A percentile compares a stretch with the other conserved stretches of the same genome.
Evolutionary conservation across 2,797 vertebrate species (phyloP).

Genomic region (Squalus acanthias): DNA sequence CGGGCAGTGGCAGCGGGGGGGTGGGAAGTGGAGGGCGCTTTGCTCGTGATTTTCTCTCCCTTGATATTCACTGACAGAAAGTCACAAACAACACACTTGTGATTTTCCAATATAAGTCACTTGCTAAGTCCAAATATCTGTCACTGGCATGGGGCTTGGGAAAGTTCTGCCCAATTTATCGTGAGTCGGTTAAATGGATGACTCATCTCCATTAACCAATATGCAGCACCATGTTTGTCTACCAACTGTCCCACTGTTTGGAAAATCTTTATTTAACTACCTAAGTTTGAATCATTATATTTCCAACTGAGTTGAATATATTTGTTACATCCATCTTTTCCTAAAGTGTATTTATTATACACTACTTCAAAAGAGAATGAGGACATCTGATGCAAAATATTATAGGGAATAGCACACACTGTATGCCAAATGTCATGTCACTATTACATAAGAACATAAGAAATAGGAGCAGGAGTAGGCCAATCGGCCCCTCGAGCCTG

Average conservation of each 20-base stretch:
- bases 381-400: too few species aligned
- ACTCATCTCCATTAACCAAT: background rate
- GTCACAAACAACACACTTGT: background rate
- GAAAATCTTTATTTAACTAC: background rate
- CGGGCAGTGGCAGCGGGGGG: too few species aligned
- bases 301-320: background rate
- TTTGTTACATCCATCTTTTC: background rate
- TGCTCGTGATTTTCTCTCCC: background rate
- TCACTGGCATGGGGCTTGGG: background rate
- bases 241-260: background rate
- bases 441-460: too few species aligned
- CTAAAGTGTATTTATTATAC: background rate
- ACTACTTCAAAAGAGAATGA: background rate
- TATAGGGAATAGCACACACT: too few species aligned
- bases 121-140: background rate
- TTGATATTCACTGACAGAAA: background rate
- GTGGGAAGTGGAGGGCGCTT: background rate
- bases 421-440: too few species aligned
- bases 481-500: too few species aligned
- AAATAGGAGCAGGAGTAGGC: too few species aligned
- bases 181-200: background rate
- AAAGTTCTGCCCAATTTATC: background rate
- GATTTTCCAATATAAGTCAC: background rate
- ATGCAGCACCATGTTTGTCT: background rate
- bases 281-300: background rate